Evolutionary conservation across 64 coral and sea anemone genomes (phyloP).

Genomic region (Trachythela sp.): DNA sequence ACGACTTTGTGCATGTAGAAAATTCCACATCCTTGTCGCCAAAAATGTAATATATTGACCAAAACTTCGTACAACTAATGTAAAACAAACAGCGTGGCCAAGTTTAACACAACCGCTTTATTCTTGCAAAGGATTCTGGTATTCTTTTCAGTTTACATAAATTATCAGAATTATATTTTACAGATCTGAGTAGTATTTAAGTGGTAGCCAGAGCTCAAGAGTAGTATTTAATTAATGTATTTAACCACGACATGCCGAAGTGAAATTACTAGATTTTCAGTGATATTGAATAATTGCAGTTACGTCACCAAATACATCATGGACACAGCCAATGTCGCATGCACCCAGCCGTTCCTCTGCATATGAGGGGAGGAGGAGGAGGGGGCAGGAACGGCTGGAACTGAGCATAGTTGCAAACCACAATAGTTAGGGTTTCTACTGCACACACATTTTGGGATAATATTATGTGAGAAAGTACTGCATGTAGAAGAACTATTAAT

Average conservation of each 20-base stretch:
- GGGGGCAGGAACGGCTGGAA: too few species aligned
- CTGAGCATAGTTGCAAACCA: too few species aligned
- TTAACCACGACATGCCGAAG: too few species aligned
- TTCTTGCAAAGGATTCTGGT: neutral
- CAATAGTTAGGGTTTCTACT: neutral
- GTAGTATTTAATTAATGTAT: too few species aligned
- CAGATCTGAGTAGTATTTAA: too few species aligned
- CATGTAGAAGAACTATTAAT: neutral
- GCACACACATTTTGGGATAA: neutral
- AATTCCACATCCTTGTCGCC: conserved; percentile 48
- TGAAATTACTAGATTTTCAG: too few species aligned
- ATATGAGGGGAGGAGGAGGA: too few species aligned
- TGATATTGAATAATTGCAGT: too few species aligned
- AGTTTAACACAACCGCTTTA: neutral
- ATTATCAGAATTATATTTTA: neutral
- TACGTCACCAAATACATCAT: too few species aligned
- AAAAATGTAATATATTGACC: conserved; percentile 53
- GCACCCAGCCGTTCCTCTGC: too few species aligned
- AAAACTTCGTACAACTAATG: neutral
- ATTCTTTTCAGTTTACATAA: conserved; percentile 5
- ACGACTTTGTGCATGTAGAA: conserved; percentile 19
- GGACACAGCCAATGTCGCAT: too few species aligned
- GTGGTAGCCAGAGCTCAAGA: neutral
- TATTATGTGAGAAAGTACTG: neutral
- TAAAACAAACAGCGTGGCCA: neutral